A percentile compares a stretch with the other conserved stretches of the same genome.
Evolutionary conservation across 1,140 invertebrate species (phyloP).

Genomic region (Drosophila rhopaloa): DNA sequence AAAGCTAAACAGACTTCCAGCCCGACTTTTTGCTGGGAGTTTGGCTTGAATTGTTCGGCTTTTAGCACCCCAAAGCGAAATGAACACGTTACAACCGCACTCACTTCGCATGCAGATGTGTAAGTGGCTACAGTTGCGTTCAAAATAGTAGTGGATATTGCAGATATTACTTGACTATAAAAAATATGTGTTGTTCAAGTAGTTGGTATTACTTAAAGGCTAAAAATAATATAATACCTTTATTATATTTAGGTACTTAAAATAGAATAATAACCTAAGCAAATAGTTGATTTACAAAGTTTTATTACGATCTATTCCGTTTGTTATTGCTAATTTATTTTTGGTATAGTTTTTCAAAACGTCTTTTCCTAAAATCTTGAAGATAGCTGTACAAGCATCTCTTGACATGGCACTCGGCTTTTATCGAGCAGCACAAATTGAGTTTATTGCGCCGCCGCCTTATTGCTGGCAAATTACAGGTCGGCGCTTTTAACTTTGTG

Average conservation of each 20-base stretch:
- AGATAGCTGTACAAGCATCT: constrained; percentile 11
- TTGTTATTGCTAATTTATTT: no score
- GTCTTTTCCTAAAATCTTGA: neutral
- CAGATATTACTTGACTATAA: no score
- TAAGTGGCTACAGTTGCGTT: constrained; percentile 4
- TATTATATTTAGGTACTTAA: no score
- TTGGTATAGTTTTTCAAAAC: no score
- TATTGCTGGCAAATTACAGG: constrained; percentile 83
- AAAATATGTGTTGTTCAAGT: no score
- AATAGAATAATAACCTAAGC: no score
- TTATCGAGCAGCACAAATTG: constrained; percentile 70
- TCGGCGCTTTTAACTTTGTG: constrained; percentile 83
- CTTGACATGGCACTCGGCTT: constrained; percentile 64
- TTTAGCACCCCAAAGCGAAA: constrained; percentile 76
- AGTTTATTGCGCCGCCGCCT: constrained; percentile 81
- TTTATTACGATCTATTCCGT: no score
- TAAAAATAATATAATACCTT: no score
- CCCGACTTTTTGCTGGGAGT: constrained; percentile 19
- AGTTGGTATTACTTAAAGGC: no score
- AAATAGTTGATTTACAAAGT: no score
- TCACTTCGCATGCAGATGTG: constrained; percentile 32
- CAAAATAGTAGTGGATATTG: neutral
- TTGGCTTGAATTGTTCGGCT: constrained; percentile 43
- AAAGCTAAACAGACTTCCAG: constrained; percentile 63
- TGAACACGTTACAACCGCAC: constrained; percentile 67